Evolutionary conservation across 2,797 vertebrate species (phyloP).

Genomic region (Sparus aurata): DNA sequence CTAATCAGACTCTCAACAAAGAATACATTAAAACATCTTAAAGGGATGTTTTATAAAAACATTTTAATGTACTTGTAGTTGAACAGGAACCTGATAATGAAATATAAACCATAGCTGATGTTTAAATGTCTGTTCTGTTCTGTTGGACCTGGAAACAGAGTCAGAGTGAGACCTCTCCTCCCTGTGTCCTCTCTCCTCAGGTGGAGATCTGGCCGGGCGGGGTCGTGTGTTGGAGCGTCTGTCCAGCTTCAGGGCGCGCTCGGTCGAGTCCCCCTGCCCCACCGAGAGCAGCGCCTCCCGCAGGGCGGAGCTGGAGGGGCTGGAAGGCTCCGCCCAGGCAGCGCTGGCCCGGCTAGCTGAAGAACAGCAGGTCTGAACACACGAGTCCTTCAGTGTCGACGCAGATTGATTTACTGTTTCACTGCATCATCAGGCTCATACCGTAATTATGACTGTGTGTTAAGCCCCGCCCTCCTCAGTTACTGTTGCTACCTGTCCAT

Average conservation of each 20-base stretch:
- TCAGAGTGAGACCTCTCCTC: conserved; percentile 15
- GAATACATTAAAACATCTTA: too few species aligned
- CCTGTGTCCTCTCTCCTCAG: conserved; percentile 26
- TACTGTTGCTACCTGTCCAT: not conserved
- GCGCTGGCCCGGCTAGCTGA: conserved; percentile 78
- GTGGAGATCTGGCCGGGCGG: conserved; percentile 32
- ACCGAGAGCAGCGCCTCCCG: conserved; percentile 69
- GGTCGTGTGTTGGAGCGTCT: conserved; percentile 57
- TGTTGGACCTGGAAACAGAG: too few species aligned
- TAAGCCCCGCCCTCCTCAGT: not conserved
- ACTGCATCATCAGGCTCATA: not conserved
- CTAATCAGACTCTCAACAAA: too few species aligned
- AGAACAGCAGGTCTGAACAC: conserved; percentile 53
- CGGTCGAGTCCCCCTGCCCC: conserved; percentile 26
- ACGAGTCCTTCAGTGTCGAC: too few species aligned
- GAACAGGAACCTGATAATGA: too few species aligned
- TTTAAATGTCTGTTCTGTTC: too few species aligned
- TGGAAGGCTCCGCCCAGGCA: conserved; percentile 72
- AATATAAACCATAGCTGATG: too few species aligned
- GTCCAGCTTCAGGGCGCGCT: conserved; percentile 58
- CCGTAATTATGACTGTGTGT: too few species aligned
- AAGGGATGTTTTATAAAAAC: too few species aligned
- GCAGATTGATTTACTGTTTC: too few species aligned
- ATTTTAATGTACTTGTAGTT: too few species aligned
- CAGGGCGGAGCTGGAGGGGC: conserved; percentile 78